Percentiles rank a stretch among this genome's conserved stretches.
Conservation (phyloP, 2,888 invertebrate genomes). For the Pyrrhosoma nymphula region DNA sequence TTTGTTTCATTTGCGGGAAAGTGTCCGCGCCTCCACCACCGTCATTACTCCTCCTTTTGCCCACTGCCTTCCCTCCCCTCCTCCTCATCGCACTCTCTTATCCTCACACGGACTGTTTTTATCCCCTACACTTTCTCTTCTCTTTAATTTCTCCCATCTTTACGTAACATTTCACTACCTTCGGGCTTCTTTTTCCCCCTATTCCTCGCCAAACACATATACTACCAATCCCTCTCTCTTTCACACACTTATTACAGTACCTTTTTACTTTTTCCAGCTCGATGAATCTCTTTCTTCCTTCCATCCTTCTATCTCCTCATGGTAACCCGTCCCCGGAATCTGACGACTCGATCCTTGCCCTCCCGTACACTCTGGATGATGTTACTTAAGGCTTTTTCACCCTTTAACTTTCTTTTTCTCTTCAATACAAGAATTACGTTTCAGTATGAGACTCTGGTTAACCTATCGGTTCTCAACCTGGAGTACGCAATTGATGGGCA, state of each 20-base stretch:
- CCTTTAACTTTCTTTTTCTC: not conserved
- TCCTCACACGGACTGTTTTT: not conserved
- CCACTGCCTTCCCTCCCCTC: not conserved
- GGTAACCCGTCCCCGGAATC: not conserved
- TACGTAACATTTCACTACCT: not conserved
- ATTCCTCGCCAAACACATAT: not conserved
- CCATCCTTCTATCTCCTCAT: not conserved
- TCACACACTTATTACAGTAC: not conserved
- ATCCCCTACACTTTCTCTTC: not conserved
- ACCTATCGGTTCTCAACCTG: no score
- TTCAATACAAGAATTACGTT: no score
- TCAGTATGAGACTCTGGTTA: no score
- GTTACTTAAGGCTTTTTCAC: not conserved
- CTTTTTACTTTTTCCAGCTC: not conserved
- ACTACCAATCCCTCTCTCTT: not conserved
- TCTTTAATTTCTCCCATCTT: not conserved
- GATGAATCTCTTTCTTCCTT: not conserved
- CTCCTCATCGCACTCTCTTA: not conserved
- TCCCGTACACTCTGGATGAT: not conserved
- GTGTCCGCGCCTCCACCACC: not conserved
- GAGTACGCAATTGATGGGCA: no score
- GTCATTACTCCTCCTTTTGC: not conserved
- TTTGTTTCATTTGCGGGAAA: not conserved
- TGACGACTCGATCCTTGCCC: no score
- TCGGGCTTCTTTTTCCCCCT: not conserved